phyloP scores from a whole-genome alignment of 1,140 invertebrate genomes.

The Scaptomyza hsui region DNA sequence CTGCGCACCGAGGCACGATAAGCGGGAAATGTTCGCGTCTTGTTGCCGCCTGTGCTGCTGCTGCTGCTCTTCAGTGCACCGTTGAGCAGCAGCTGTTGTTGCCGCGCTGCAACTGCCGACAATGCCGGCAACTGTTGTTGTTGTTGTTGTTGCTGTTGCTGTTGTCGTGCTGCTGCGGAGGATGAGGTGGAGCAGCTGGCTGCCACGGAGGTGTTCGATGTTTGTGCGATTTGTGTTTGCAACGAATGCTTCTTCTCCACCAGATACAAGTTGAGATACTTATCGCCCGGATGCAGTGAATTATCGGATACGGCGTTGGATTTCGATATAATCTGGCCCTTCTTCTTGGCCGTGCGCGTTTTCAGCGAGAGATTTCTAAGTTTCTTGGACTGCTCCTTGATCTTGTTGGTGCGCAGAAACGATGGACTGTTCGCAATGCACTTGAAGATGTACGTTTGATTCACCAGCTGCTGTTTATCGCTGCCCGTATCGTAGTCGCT shows the following conservation, averaged over 20 bases:
- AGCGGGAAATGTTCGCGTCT: slow-evolving; percentile 69
- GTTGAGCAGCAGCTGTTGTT: slow-evolving; percentile 75
- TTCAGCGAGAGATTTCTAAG: slow-evolving; percentile 79
- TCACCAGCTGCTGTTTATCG: slow-evolving; percentile 80
- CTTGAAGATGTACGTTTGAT: slow-evolving; percentile 83
- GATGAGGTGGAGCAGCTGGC: slow-evolving; percentile 31
- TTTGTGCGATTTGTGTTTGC: slow-evolving; percentile 53
- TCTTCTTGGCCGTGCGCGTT: slow-evolving; percentile 74
- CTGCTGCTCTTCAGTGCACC: slow-evolving; percentile 66
- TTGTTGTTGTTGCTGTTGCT: slow-evolving; percentile 8
- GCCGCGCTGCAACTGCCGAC: slow-evolving; percentile 64
- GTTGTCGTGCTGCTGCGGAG: slow-evolving; percentile 1
- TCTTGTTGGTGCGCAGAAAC: slow-evolving; percentile 82
- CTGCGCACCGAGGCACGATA: slow-evolving; percentile 73
- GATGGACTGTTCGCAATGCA: slow-evolving; percentile 83
- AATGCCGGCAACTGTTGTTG: slow-evolving; percentile 56
- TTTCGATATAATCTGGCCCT: slow-evolving; percentile 79
- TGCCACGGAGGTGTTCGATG: slow-evolving; percentile 16
- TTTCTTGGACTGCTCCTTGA: slow-evolving; percentile 83
- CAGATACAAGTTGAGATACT: slow-evolving; percentile 81
- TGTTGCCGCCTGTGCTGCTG: slow-evolving; percentile 8
- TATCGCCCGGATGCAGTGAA: slow-evolving; percentile 81
- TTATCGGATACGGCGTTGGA: slow-evolving; percentile 83
- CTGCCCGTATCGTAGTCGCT: slow-evolving; percentile 76
- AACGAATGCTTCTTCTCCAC: slow-evolving; percentile 82